Conservation (phyloP, 30 jellyfish, hydroid and myxozoan species). For the Catostylus mosaicus region DNA sequence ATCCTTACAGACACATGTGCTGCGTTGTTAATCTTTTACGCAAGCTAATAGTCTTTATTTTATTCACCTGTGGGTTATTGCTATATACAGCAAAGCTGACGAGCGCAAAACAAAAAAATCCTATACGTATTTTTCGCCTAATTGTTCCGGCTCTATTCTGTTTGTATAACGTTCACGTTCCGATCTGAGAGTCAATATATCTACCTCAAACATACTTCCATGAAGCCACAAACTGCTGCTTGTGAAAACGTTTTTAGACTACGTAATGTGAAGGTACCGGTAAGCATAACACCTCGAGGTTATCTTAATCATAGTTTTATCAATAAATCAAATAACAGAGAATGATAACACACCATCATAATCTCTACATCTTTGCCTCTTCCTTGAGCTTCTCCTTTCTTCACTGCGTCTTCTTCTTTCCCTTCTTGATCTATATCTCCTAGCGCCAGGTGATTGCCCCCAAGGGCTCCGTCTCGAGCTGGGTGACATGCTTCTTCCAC, state of each 20-base stretch:
- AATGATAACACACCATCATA: constrained; percentile 76
- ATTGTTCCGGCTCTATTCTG: no score
- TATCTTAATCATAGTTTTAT: background rate
- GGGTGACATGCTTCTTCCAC: constrained; percentile 77
- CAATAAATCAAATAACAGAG: background rate
- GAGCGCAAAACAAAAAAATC: no score
- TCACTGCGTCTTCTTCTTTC: constrained; percentile 65
- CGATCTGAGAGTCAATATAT: no score
- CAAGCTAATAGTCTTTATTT: no score
- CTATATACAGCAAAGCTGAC: no score
- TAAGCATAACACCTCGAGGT: background rate
- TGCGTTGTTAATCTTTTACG: no score
- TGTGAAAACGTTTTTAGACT: background rate
- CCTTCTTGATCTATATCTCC: constrained; percentile 77
- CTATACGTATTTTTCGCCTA: no score
- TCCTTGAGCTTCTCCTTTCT: constrained; percentile 67
- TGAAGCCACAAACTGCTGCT: background rate
- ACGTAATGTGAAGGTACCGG: background rate
- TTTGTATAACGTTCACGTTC: no score
- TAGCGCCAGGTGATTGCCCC: constrained; percentile 76
- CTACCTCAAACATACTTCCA: background rate
- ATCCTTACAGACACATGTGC: no score
- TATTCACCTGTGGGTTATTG: no score
- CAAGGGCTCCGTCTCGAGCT: constrained; percentile 64
- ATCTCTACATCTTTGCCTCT: constrained; percentile 85